These are phyloP conservation scores for Diaphora mendica DNA, from an alignment of 2,888 invertebrate genomes.

Conservation along the genomic window DNA sequence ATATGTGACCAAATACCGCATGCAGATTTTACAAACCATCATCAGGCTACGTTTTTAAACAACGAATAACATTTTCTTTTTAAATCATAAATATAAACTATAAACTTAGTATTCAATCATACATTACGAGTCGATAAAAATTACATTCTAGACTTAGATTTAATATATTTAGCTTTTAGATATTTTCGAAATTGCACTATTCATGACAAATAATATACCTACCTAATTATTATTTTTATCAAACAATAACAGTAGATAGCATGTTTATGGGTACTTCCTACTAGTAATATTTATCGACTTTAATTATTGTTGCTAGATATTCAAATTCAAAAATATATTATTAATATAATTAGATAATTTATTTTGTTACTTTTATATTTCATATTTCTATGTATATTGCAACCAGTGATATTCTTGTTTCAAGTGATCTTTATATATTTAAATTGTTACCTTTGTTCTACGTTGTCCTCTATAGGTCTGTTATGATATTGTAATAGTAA, in stretches of 20 bases:
- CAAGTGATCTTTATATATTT: constrained; percentile 59
- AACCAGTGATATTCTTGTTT: constrained; percentile 64
- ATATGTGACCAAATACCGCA: not conserved
- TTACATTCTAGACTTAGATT: constrained; percentile 5
- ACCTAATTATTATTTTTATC: constrained; percentile 7
- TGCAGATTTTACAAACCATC: not conserved
- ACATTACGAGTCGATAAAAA: constrained; percentile 1
- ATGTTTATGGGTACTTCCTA: constrained; percentile 5
- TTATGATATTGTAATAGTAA: constrained; percentile 49
- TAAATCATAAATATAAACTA: not conserved
- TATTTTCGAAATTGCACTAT: constrained; percentile 15
- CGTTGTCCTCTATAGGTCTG: constrained; percentile 62
- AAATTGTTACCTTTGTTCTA: constrained; percentile 44
- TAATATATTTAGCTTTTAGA: not conserved
- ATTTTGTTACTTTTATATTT: constrained; percentile 68
- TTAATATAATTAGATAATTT: constrained; percentile 35
- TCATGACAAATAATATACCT: constrained; percentile 21
- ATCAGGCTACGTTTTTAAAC: not conserved
- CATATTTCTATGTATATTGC: constrained; percentile 43
- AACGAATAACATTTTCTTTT: constrained; percentile 1
- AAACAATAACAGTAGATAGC: constrained; percentile 3
- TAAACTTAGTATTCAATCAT: not conserved
- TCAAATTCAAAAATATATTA: constrained; percentile 26
- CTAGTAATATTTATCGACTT: constrained; percentile 19
- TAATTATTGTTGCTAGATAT: constrained; percentile 17